Conservation (phyloP, 23 tunicate genomes). For the Ascidia mentula region DNA sequence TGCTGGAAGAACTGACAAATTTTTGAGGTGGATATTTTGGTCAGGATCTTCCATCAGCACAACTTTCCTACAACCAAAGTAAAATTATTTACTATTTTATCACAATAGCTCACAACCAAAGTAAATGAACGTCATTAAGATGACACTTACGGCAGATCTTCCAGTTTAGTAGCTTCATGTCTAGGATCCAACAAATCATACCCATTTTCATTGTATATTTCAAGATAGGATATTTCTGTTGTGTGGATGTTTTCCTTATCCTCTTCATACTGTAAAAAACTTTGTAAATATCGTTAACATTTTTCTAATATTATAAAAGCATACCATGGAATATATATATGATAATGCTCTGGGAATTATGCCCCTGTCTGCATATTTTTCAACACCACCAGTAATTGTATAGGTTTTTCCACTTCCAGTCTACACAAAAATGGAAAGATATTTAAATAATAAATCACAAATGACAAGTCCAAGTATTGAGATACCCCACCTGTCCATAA, state of each 20-base stretch:
- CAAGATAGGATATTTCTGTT: slow-evolving; percentile 95
- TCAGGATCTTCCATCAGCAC: slow-evolving; percentile 95
- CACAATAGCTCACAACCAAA: too few species aligned
- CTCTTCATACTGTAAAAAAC: slow-evolving; percentile 52
- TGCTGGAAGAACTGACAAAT: slow-evolving; percentile 80
- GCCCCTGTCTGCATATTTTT: slow-evolving; percentile 95
- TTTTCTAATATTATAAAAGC: too few species aligned
- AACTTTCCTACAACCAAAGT: slow-evolving; percentile 56
- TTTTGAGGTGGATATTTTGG: slow-evolving; percentile 84
- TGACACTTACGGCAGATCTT: slow-evolving; percentile 87
- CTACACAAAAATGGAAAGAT: slow-evolving; percentile 31
- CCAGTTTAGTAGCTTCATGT: slow-evolving; percentile 90
- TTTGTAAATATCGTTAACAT: too few species aligned
- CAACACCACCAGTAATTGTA: slow-evolving; percentile 98
- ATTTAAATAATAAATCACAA: background rate
- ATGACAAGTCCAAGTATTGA: background rate
- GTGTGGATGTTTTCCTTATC: slow-evolving; percentile 86
- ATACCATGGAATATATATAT: slow-evolving; percentile 74
- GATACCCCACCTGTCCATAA: slow-evolving; percentile 87
- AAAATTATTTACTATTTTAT: background rate
- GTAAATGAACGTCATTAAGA: too few species aligned
- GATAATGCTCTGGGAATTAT: slow-evolving; percentile 92
- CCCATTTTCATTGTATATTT: slow-evolving; percentile 95
- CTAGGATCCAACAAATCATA: slow-evolving; percentile 93
- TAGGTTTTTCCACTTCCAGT: slow-evolving; percentile 99